Percentiles rank a stretch among this genome's conserved stretches.
These are phyloP conservation scores for Stichodactyla helianthus DNA, from an alignment of 64 coral and sea anemone genomes.

Conservation along the genomic window DNA sequence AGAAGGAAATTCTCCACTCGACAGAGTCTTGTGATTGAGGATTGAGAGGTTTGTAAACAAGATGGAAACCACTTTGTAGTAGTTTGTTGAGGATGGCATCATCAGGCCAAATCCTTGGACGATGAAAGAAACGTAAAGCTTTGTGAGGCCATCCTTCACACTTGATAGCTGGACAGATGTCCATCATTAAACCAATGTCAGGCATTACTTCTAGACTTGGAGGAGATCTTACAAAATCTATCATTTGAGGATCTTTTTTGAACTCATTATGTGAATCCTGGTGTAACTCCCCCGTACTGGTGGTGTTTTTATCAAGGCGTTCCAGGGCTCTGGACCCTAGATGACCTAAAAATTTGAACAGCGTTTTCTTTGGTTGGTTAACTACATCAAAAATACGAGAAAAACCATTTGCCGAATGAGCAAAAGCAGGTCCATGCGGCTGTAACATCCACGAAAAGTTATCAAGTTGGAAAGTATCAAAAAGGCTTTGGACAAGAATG, in stretches of 20 bases:
- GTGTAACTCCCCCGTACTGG: background rate
- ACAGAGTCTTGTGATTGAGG: background rate
- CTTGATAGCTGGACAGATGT: background rate
- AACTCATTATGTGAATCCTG: background rate
- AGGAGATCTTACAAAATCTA: background rate
- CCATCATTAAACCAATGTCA: slow-evolving; percentile 1
- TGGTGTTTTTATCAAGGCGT: background rate
- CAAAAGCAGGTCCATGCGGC: slow-evolving; percentile 5
- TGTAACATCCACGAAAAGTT: background rate
- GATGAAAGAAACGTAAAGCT: background rate
- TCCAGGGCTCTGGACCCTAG: background rate
- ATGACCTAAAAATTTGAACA: background rate
- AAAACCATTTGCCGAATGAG: background rate
- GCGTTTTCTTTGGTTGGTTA: background rate
- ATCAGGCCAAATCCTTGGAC: slow-evolving; percentile 6
- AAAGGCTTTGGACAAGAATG: slow-evolving; percentile 12
- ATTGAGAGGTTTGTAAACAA: slow-evolving; percentile 31
- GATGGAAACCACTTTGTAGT: background rate
- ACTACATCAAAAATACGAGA: background rate
- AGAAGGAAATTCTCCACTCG: slow-evolving; percentile 30
- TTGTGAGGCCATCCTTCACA: slow-evolving; percentile 23
- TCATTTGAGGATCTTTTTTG: background rate
- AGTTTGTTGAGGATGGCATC: background rate
- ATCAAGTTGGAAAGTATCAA: background rate
- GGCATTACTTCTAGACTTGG: background rate